Evolutionary conservation across 2,797 vertebrate species (phyloP).

Genomic region (Hypotaenidia okinawae): DNA sequence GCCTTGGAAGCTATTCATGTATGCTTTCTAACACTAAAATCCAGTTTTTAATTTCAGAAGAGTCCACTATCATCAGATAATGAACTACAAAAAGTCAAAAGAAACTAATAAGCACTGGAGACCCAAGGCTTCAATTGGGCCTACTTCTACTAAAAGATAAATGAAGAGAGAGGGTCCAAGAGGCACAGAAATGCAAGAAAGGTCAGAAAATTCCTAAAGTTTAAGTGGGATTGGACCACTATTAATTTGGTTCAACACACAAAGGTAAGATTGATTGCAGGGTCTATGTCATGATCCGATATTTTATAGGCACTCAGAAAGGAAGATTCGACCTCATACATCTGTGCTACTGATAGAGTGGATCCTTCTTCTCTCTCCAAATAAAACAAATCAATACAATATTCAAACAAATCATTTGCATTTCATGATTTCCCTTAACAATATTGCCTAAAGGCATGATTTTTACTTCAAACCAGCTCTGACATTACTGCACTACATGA

Average conservation of each 20-base stretch:
- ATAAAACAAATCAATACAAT: neutral
- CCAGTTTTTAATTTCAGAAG: neutral
- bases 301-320: neutral
- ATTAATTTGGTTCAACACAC: neutral
- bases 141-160: neutral
- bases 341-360: neutral
- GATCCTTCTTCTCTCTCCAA: neutral
- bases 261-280: neutral
- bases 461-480: conserved; percentile 56
- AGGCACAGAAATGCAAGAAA: neutral
- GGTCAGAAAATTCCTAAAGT: neutral
- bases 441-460: neutral
- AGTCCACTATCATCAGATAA: neutral
- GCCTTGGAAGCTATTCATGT: no score
- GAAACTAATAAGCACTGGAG: neutral
- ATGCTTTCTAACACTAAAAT: no score
- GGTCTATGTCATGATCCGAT: neutral
- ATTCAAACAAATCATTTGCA: conserved; percentile 44
- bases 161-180: neutral
- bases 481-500: conserved; percentile 54
- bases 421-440: conserved; percentile 9
- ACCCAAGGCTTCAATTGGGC: neutral
- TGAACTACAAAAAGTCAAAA: neutral
- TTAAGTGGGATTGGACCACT: neutral
- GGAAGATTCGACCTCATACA: neutral